Base-by-base conservation (phyloP, 2,113 vertebrate species). In the Austrofundulus limnaeus region DNA sequence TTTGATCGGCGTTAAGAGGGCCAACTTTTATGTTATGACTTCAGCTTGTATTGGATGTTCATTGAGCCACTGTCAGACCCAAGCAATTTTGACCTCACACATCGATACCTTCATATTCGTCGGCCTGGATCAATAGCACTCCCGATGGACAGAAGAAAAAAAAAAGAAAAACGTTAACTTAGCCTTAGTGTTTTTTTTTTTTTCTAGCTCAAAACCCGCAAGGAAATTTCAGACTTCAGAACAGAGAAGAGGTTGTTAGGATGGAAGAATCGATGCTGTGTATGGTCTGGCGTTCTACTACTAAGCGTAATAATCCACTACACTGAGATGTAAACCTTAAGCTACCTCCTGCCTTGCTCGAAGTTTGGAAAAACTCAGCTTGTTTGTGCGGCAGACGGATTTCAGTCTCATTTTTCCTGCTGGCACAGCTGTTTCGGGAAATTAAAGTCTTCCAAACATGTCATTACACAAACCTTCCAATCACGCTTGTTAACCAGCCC, bases 21-120 rank as follows among this genome's bases (percentile, higher is more conserved):
- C 77, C 81, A 81, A 86, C 63, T 75, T 85, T 78, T 76, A 79
- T 78, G 64, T 87, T 83, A 86, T 85, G 79, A 52, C 82, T 69
- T 55, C 17, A 55, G 48, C 73, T 79, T 68, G 81, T 78, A 71
- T 78, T 72, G 81, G 76, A 75, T 84, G 86, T 83, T 86, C 78
- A 74, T 73, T 41, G 78, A 81, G 75, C 70, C 69, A 20, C 50
- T 34, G 57, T 70, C 13, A 66, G 80, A 80, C 51, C 62, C 66
- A 61, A 72, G 78, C 81, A 88, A 89, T 89, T 87, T 85, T 87
- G 81, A 86, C 78, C 78, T 67, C 66, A 53, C 74, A 63, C 75
- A 66, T 90, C 87, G 58, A 90, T 91, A 86, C 73, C 70, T 87
- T 82, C 76, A 87, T 87, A 85, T 86, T 84, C 79, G 78, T 66